Evolutionary conservation across 2,888 invertebrate genomes (phyloP).

Genomic region (Zelleria hepariella): DNA sequence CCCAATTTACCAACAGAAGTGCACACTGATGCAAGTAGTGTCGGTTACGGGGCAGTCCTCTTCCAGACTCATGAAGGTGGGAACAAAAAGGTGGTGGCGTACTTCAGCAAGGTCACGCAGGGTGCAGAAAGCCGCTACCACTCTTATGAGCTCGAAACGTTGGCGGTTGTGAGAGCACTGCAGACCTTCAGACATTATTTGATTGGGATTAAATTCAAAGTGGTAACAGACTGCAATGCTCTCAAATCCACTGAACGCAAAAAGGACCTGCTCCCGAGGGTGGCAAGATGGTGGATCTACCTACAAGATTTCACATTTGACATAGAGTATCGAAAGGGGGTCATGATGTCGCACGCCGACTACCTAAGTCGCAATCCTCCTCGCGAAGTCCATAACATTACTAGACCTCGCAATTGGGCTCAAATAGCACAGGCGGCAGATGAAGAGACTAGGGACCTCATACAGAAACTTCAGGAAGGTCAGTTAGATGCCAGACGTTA

Average conservation of each 20-base stretch:
- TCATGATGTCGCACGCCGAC: constrained; percentile 3
- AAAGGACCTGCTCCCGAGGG: constrained; percentile 15
- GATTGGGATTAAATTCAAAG: neutral
- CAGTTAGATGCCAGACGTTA: constrained; percentile 15
- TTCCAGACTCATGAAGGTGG: neutral
- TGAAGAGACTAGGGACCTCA: constrained; percentile 4
- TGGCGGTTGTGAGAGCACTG: constrained; percentile 6
- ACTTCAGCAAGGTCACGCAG: neutral
- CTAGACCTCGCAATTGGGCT: constrained; percentile 5
- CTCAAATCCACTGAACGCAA: constrained; percentile 14
- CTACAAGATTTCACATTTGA: constrained; percentile 14
- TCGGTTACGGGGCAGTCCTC: neutral
- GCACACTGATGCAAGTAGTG: constrained; percentile 11
- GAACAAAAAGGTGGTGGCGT: neutral
- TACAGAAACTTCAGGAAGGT: constrained; percentile 9
- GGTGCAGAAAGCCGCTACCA: constrained; percentile 3
- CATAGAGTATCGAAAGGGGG: constrained; percentile 7
- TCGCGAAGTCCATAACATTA: constrained; percentile 1
- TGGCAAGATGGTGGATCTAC: constrained; percentile 16
- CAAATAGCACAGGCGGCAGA: constrained; percentile 7
- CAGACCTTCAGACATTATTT: constrained; percentile 5
- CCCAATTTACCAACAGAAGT: constrained; percentile 15
- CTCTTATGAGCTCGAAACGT: constrained; percentile 2
- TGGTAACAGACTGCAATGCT: constrained; percentile 7
- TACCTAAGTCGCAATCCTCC: constrained; percentile 5